Percentiles rank a stretch among this genome's conserved stretches.
Conservation (phyloP, 53 echinoderm and acorn worm genomes). For the Crossaster papposus region DNA sequence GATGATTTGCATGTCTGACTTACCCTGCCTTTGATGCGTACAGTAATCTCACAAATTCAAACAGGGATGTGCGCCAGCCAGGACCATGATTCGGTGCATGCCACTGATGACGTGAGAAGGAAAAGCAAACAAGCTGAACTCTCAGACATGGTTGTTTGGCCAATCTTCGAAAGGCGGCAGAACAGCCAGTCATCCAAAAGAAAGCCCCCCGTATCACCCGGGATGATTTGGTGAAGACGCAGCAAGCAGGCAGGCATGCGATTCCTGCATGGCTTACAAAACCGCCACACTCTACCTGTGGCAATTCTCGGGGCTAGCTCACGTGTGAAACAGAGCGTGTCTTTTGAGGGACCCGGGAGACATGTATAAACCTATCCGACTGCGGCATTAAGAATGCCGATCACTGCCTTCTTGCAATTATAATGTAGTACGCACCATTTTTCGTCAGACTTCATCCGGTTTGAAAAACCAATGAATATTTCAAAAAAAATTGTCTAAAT, state of each 20-base stretch:
- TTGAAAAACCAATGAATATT: constrained; percentile 54
- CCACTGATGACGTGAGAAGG: background rate
- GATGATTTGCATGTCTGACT: constrained; percentile 5
- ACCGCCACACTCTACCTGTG: constrained; percentile 57
- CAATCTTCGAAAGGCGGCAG: background rate
- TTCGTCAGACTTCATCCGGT: constrained; percentile 48
- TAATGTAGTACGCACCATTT: constrained; percentile 53
- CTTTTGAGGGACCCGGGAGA: constrained; percentile 42
- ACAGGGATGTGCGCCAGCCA: background rate
- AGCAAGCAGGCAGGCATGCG: constrained; percentile 17
- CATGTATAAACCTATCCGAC: constrained; percentile 11
- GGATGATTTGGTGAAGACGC: constrained; percentile 9
- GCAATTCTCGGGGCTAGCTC: constrained; percentile 56
- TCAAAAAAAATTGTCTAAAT: constrained; percentile 44
- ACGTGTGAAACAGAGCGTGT: constrained; percentile 59
- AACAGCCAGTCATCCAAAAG: background rate
- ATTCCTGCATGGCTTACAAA: constrained; percentile 52
- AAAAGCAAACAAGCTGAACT: constrained; percentile 8
- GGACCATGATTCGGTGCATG: background rate
- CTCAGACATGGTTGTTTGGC: constrained; percentile 16
- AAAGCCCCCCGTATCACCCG: constrained; percentile 9
- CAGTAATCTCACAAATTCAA: constrained; percentile 28
- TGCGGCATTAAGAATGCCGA: constrained; percentile 38
- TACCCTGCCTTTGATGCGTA: constrained; percentile 1
- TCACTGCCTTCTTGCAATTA: constrained; percentile 52